phyloP scores from a whole-genome alignment of 2,888 invertebrate genomes.

The Orthosia gothica region DNA sequence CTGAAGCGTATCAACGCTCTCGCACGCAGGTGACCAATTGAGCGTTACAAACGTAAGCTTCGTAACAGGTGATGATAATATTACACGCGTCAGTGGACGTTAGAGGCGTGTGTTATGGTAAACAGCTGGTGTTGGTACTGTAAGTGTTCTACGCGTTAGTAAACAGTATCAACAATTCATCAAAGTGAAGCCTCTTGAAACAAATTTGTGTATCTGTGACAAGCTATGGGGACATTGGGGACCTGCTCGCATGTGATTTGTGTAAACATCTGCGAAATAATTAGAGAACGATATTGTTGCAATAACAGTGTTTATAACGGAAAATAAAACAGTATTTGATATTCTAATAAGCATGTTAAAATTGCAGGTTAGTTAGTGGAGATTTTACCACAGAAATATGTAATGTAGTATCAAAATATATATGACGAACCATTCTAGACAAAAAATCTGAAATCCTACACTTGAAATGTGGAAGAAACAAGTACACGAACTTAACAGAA shows the following conservation, averaged over 20 bases:
- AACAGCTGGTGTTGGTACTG: not conserved
- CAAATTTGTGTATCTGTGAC: not conserved
- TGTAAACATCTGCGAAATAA: not conserved
- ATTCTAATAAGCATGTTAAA: not conserved
- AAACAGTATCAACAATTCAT: not conserved
- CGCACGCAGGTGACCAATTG: slow-evolving; percentile 10
- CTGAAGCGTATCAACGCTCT: slow-evolving; percentile 24
- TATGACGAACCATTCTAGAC: not conserved
- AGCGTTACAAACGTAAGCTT: slow-evolving; percentile 17
- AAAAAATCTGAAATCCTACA: not conserved
- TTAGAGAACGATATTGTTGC: not conserved
- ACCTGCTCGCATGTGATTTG: not conserved
- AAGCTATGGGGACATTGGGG: not conserved
- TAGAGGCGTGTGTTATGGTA: not conserved
- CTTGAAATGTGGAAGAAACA: not conserved
- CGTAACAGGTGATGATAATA: slow-evolving; percentile 15
- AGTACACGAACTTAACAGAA: not conserved
- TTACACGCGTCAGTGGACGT: slow-evolving; percentile 7
- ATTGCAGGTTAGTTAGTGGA: too few relatives aligned
- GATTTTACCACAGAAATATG: too few relatives aligned
- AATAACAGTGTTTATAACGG: not conserved
- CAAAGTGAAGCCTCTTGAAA: not conserved
- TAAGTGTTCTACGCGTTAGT: not conserved
- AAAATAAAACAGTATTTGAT: not conserved
- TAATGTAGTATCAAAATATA: not conserved